Evolutionary conservation across 2,888 invertebrate genomes (phyloP).

Genomic region (Oscheius sp.): DNA sequence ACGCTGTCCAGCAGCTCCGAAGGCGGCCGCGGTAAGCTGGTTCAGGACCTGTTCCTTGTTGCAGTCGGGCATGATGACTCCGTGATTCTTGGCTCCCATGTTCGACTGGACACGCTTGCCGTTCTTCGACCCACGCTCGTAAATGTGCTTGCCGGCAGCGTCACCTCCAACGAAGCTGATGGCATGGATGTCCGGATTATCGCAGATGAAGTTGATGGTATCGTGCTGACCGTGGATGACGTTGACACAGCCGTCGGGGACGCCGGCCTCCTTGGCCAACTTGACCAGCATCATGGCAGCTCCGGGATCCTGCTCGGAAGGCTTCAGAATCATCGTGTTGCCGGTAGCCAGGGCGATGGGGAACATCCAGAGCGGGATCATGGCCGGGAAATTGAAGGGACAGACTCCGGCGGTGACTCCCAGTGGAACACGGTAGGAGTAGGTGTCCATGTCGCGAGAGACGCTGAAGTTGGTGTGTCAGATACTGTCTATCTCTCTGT

Average conservation of each 20-base stretch:
- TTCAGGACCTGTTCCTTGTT: constrained; percentile 95
- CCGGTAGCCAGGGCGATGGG: constrained; percentile 84
- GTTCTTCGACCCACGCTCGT: constrained; percentile 87
- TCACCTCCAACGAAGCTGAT: constrained; percentile 99
- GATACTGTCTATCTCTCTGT: not conserved
- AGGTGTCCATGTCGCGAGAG: constrained; percentile 96
- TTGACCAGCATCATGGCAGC: constrained; percentile 95
- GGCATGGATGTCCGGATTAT: constrained; percentile 92
- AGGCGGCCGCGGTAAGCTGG: constrained; percentile 89
- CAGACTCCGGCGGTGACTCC: constrained; percentile 85
- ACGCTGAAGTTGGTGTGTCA: constrained; percentile 46
- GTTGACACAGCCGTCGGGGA: constrained; percentile 95
- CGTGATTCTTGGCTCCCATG: constrained; percentile 99
- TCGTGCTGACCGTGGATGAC: constrained; percentile 94
- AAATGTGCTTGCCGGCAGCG: constrained; percentile 92
- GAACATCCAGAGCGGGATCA: constrained; percentile 96
- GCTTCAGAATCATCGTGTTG: constrained; percentile 92
- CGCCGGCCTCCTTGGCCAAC: constrained; percentile 86
- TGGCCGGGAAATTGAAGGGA: constrained; percentile 82
- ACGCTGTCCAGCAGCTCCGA: constrained; percentile 98
- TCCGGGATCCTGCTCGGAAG: constrained; percentile 97
- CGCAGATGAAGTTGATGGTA: constrained; percentile 95
- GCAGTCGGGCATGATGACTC: constrained; percentile 94
- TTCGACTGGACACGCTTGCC: constrained; percentile 97
- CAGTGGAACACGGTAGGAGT: constrained; percentile 89